Evolutionary conservation across 1,140 invertebrate genomes (phyloP).

Genomic region (Zophobas morio): DNA sequence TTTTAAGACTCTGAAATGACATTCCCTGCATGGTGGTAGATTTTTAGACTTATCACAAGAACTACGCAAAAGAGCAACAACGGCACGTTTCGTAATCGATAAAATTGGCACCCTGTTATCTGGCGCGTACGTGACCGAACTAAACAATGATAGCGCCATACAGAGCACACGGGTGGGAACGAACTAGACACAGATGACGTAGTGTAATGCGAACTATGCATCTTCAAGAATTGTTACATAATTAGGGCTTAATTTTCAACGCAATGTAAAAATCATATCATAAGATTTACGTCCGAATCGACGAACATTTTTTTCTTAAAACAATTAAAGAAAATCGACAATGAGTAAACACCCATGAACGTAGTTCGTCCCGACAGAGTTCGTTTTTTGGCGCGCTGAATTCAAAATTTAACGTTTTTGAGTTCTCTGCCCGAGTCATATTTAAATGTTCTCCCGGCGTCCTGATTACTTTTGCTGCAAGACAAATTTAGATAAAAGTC

Average conservation of each 20-base stretch:
- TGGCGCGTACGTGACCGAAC: background rate
- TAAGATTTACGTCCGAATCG: too few species aligned
- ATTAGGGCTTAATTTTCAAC: too few species aligned
- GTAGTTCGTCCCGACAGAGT: background rate
- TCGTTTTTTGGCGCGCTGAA: background rate
- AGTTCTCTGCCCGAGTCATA: background rate
- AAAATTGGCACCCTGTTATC: too few species aligned
- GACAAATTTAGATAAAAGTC: background rate
- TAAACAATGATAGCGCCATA: background rate
- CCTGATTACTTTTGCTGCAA: background rate
- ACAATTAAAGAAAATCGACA: too few species aligned
- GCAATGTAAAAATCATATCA: too few species aligned
- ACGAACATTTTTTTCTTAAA: too few species aligned
- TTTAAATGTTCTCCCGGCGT: too few species aligned
- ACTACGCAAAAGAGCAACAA: background rate
- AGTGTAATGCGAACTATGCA: too few species aligned
- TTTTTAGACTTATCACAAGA: background rate
- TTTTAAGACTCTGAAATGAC: slow-evolving; percentile 70
- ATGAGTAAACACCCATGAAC: background rate
- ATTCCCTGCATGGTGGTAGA: slow-evolving; percentile 70
- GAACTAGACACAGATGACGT: too few species aligned
- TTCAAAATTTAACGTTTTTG: background rate
- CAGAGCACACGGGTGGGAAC: too few species aligned
- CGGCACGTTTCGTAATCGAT: background rate
- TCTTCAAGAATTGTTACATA: too few species aligned